Evolutionary conservation across 2,113 vertebrate species (phyloP).

Genomic region (Guaruba guarouba): DNA sequence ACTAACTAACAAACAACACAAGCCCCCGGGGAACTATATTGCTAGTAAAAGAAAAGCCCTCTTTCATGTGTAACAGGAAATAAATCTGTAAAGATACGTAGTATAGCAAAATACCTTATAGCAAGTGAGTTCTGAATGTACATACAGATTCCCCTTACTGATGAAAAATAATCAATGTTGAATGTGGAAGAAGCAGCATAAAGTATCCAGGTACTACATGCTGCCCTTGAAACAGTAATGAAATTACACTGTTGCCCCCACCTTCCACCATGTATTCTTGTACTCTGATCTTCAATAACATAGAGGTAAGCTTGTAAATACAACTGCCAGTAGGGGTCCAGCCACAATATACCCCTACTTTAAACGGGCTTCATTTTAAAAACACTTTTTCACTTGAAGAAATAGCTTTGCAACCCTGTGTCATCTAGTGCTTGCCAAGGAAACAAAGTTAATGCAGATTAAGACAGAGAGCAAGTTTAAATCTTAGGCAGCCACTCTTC

Average conservation of each 20-base stretch:
- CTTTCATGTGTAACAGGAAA: neutral
- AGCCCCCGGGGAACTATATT: neutral
- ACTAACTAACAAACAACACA: neutral
- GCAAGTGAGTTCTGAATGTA: neutral
- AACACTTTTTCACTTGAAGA: neutral
- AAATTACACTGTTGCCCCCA: neutral
- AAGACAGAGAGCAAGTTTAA: neutral
- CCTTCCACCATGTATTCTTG: accelerated
- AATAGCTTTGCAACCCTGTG: neutral
- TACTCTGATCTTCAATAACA: neutral
- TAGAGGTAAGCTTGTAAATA: neutral
- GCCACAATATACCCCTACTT: neutral
- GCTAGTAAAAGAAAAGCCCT: neutral
- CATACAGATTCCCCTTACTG: neutral
- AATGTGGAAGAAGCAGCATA: neutral
- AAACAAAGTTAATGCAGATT: neutral
- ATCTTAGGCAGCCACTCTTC: neutral
- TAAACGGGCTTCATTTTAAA: neutral
- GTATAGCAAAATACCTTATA: neutral
- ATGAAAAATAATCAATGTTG: neutral
- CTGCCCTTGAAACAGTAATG: neutral
- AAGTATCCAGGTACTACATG: neutral
- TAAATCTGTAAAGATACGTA: neutral
- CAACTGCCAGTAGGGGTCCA: neutral
- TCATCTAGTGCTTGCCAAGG: neutral